A percentile compares a stretch with the other conserved stretches of the same genome.
These are phyloP conservation scores for Cossypha polioptera DNA, from an alignment of 2,797 vertebrate species.

Conservation along the genomic window DNA sequence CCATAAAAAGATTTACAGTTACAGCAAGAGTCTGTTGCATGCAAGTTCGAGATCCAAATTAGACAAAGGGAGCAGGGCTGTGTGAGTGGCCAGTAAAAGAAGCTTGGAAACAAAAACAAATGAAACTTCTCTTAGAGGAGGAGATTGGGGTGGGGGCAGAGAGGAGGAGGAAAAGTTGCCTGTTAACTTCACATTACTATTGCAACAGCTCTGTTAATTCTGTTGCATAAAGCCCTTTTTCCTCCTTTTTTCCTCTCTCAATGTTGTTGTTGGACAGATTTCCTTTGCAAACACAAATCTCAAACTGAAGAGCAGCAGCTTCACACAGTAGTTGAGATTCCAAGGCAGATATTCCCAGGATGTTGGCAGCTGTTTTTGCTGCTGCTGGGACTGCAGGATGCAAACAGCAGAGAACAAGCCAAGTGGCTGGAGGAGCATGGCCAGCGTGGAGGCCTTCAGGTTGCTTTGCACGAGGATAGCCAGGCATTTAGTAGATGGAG, in stretches of 20 bases:
- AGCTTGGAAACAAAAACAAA: conserved; percentile 64
- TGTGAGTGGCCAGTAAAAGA: conserved; percentile 53
- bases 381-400: conserved; percentile 4
- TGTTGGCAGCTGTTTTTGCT: conserved; percentile 54
- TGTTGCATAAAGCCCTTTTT: conserved; percentile 56
- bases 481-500: not conserved
- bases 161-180: conserved; percentile 8
- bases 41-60: conserved; percentile 45
- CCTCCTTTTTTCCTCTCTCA: conserved; percentile 13
- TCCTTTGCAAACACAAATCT: conserved; percentile 60
- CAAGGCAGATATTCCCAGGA: conserved; percentile 62
- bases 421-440: not conserved
- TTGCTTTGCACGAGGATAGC: not conserved
- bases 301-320: conserved; percentile 45
- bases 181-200: conserved; percentile 23
- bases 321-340: conserved; percentile 68
- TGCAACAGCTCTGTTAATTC: conserved; percentile 53
- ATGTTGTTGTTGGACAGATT: conserved; percentile 66
- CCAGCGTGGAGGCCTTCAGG: not conserved
- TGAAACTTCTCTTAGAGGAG: conserved; percentile 23
- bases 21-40: conserved; percentile 39
- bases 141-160: conserved; percentile 8
- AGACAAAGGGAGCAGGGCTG: conserved; percentile 27
- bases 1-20: conserved; percentile 62
- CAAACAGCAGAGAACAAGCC: conserved; percentile 6